Evolutionary conservation across 2,113 vertebrate genomes (phyloP), one percentile per base, ranked within the genome.

Genomic region (Hippopotamus amphibius): DNA sequence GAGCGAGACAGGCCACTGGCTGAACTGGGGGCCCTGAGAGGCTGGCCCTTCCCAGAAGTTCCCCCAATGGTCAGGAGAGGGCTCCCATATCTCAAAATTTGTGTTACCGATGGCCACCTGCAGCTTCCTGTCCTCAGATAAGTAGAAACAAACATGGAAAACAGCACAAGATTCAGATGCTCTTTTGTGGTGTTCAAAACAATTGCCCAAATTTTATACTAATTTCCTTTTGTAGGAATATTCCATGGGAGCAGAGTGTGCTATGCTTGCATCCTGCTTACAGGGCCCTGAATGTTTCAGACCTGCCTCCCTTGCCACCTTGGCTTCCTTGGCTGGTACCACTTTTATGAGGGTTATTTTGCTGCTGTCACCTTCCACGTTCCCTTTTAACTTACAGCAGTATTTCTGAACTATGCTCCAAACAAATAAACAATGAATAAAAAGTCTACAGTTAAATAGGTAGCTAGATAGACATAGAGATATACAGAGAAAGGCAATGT

Each of bases 71-170:
- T 68, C 74, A 87, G n/a, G 48, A 84, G 84, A 77, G 24, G 9
- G 11, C 63, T 88, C 83, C 9, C 43, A 82, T 48, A 63, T 30
- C 26, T 92, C 13, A 69, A 66, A 53, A 57, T 59, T 81, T 17
- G 22, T 72, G 48, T 69, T 66, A 26, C 41, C 15, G 12, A 46
- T 71, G 48, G n/a, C 74, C 28, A 61, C 41, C 33, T 74, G 37
- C 7, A 86, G 43, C n/a, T 50, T 92, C 30, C 59, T 33, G 14
- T 80, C 72, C 82, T 95, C 10, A 48, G 19, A 21, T 77, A 69
- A 92, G 21, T 26, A 85, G 48, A 65, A 91, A 86, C 57, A 84
- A 85, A 81, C 65, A 15, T 89, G 50, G 86, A 66, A 57, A 84
- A 93, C 41, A 57, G 55, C n/a, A 59, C 6, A 68, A 66, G 26